Conservation (phyloP, 1,140 invertebrate species). For the Heliconius hermathena region DNA sequence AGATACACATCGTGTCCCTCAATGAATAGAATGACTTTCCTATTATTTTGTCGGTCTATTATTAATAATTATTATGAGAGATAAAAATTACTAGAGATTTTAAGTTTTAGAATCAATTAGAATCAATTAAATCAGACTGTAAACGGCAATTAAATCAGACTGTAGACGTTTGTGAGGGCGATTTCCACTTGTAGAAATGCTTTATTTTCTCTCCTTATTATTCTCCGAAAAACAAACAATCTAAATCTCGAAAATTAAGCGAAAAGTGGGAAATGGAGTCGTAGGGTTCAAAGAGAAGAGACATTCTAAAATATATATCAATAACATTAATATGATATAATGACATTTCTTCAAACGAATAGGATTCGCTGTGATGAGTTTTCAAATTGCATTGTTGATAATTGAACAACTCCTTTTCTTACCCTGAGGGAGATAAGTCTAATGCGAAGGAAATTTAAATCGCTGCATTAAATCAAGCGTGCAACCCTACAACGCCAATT, state of each 20-base stretch:
- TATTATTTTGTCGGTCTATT: neutral
- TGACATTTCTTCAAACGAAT: too few relatives aligned
- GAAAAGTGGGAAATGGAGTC: too few relatives aligned
- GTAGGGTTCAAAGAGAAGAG: too few relatives aligned
- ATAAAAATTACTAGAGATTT: neutral
- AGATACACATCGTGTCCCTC: slow-evolving; percentile 1
- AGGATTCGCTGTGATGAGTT: neutral
- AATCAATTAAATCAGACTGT: too few relatives aligned
- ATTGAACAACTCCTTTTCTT: neutral
- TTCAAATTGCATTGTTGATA: neutral
- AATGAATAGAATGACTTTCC: slow-evolving; percentile 5
- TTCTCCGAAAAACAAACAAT: too few relatives aligned
- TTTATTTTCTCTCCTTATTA: too few relatives aligned
- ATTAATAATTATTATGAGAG: neutral
- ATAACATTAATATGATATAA: too few relatives aligned
- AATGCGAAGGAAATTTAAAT: neutral
- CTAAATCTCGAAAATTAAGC: too few relatives aligned
- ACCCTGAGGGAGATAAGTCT: neutral
- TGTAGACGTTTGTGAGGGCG: too few relatives aligned
- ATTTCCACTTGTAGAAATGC: too few relatives aligned
- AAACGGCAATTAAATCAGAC: too few relatives aligned
- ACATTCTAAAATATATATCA: neutral
- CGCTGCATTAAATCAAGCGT: neutral
- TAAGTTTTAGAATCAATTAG: too few relatives aligned
- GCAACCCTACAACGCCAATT: neutral